Evolutionary conservation across 2,113 vertebrate genomes (phyloP).

Genomic region (Pelvicachromis taeniatus): DNA sequence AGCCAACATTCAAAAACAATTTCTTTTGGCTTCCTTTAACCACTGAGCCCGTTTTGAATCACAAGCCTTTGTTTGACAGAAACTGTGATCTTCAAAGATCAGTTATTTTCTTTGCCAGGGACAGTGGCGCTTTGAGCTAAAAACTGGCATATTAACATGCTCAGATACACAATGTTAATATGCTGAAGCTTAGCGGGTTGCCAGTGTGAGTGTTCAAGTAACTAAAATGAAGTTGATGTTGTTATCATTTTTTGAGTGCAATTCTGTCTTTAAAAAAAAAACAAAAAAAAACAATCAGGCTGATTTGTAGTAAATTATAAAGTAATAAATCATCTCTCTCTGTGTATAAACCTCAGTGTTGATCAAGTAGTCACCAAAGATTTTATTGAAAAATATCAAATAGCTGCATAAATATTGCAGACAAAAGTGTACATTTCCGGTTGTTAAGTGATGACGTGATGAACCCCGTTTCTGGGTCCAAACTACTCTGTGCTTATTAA

Average conservation of each 20-base stretch:
- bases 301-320: background rate
- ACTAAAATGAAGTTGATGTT: background rate
- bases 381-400: accelerated
- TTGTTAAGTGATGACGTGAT: too few species aligned
- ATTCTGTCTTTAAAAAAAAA: background rate
- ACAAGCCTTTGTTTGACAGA: background rate
- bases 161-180: accelerated
- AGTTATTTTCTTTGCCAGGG: background rate
- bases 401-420: background rate
- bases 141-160: background rate
- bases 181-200: background rate
- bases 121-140: background rate
- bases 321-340: background rate
- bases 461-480: too few species aligned
- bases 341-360: background rate
- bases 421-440: background rate
- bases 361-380: background rate
- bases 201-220: background rate
- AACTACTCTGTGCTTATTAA: too few species aligned
- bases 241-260: background rate
- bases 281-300: too few species aligned
- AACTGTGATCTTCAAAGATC: background rate
- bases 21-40: background rate
- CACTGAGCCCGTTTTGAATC: background rate
- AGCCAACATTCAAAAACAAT: background rate